Percentiles rank a stretch among this genome's conserved stretches.
Conservation (phyloP, 2,888 invertebrate genomes). For the Cloeon dipterum region DNA sequence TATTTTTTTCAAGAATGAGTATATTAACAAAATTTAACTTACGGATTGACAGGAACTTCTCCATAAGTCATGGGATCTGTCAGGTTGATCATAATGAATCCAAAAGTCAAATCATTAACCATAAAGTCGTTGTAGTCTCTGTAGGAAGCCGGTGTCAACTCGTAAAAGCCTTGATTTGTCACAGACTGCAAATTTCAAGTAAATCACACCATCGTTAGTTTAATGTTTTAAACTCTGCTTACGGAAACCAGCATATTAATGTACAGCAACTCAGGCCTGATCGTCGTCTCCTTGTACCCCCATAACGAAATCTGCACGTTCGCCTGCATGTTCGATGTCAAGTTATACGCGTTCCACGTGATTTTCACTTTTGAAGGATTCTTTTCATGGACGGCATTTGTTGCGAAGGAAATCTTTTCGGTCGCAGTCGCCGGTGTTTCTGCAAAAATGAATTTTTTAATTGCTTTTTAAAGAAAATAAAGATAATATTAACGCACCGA, state of each 20-base stretch:
- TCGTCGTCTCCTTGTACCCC: conserved; percentile 73
- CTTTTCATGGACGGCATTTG: conserved; percentile 44
- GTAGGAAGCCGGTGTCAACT: conserved; percentile 49
- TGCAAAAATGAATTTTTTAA: conserved; percentile 15
- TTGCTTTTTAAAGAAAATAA: too few relatives aligned
- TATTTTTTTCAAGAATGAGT: too few relatives aligned
- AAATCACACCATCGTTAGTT: too few relatives aligned
- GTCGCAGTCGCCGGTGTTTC: conserved; percentile 76
- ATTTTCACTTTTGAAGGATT: conserved; percentile 52
- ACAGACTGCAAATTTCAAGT: conserved; percentile 13
- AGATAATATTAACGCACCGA: too few relatives aligned
- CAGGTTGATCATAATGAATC: conserved; percentile 68
- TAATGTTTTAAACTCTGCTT: conserved; percentile 16
- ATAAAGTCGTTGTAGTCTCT: conserved; percentile 39
- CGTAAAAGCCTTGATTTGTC: conserved; percentile 42
- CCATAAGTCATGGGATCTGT: conserved; percentile 48
- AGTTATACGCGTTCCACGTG: conserved; percentile 65
- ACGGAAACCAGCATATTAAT: conserved; percentile 54
- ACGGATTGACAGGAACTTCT: conserved; percentile 46
- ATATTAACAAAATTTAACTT: conserved; percentile 25
- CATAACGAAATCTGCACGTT: conserved; percentile 61
- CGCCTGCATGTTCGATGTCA: conserved; percentile 56
- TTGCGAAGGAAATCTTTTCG: conserved; percentile 63
- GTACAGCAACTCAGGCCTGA: conserved; percentile 53
- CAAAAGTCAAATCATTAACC: conserved; percentile 56